Percentiles rank a stretch among this genome's conserved stretches.
phyloP scores from a whole-genome alignment of 1,140 invertebrate genomes.

The Homarus americanus region DNA sequence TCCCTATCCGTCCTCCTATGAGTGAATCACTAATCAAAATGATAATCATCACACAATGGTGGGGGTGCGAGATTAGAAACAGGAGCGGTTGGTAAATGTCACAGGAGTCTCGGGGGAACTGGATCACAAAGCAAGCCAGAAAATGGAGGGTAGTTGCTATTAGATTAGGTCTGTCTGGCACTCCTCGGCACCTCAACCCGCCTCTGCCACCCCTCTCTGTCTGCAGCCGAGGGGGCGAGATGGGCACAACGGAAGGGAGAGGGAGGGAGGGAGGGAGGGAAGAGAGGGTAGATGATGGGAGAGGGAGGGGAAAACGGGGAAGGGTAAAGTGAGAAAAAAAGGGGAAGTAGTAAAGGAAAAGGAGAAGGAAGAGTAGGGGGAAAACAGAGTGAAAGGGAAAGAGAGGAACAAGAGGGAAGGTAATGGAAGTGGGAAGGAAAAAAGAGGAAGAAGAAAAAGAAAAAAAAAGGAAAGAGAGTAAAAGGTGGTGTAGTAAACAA shows the following conservation, averaged over 20 bases:
- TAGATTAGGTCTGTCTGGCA: conserved; percentile 30
- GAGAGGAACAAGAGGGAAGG: background rate
- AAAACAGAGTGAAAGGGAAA: background rate
- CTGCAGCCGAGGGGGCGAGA: background rate
- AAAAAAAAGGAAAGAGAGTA: background rate
- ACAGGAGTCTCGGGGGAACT: conserved; percentile 29
- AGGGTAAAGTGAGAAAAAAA: background rate
- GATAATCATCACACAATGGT: conserved; percentile 48
- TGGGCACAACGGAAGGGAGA: background rate
- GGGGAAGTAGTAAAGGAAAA: background rate
- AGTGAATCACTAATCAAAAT: conserved; percentile 58
- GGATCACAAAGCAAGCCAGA: conserved; percentile 53
- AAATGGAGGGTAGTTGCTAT: conserved; percentile 53
- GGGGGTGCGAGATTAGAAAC: conserved; percentile 49
- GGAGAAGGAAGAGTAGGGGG: background rate
- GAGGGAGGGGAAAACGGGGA: background rate
- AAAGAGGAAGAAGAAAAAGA: background rate
- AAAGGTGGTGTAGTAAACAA: no score
- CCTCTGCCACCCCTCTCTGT: background rate
- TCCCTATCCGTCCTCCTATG: no score
- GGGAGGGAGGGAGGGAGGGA: background rate
- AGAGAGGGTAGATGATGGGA: background rate
- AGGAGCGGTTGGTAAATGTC: conserved; percentile 50
- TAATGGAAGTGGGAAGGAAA: background rate
- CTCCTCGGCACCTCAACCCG: background rate